Conservation (phyloP, 2,797 vertebrate species). For the Catamblyrhynchus diadema region DNA sequence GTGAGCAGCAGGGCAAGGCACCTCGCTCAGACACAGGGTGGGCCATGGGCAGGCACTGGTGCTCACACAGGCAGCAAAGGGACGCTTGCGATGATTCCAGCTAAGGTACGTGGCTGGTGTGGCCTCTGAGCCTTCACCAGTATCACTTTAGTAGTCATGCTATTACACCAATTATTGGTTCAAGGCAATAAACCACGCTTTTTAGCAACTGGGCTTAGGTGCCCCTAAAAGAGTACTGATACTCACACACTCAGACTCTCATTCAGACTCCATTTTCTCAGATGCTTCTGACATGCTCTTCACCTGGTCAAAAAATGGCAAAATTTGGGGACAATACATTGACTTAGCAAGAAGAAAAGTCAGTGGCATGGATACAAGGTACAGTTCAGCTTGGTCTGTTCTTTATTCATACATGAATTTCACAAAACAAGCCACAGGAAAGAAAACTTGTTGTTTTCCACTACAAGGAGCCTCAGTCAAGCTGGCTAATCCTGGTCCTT, state of each 20-base stretch:
- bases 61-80: rapidly evolving
- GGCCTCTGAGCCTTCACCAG: background rate
- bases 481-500: background rate
- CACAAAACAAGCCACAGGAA: background rate
- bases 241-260: background rate
- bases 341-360: background rate
- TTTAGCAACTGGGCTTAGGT: background rate
- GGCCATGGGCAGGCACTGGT: background rate
- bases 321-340: background rate
- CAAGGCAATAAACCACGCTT: background rate
- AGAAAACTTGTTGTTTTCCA: background rate
- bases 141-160: background rate
- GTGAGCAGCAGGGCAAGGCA: background rate
- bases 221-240: background rate
- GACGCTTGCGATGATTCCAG: background rate
- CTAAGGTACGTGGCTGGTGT: background rate
- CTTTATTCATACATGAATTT: background rate
- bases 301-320: background rate
- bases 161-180: background rate
- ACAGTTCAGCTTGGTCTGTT: background rate
- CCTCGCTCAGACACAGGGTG: background rate
- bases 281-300: background rate
- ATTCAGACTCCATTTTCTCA: background rate
- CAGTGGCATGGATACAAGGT: background rate
- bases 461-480: background rate